Evolutionary conservation across 1,140 invertebrate genomes (phyloP).

Genomic region (Drosophila paulistorum): DNA sequence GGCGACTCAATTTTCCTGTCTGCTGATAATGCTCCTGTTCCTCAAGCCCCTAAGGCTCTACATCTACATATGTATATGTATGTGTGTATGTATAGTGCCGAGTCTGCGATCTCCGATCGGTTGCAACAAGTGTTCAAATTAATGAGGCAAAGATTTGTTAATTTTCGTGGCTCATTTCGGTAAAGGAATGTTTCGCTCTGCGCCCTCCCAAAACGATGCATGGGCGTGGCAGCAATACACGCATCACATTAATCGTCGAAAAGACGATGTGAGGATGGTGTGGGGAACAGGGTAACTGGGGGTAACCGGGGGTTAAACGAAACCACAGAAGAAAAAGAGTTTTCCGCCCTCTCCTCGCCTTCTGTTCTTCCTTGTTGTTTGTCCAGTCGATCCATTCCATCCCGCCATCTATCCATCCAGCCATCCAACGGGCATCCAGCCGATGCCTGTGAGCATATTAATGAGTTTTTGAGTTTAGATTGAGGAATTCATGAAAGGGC

Average conservation of each 20-base stretch:
- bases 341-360: slow-evolving; percentile 28
- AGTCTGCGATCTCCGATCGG: slow-evolving; percentile 28
- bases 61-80: no score
- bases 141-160: slow-evolving; percentile 79
- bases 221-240: slow-evolving; percentile 48
- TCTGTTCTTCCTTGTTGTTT: slow-evolving; percentile 39
- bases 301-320: not conserved
- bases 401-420: no score
- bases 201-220: not conserved
- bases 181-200: slow-evolving; percentile 20
- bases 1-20: slow-evolving; percentile 63
- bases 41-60: slow-evolving; percentile 1
- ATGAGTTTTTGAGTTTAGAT: slow-evolving; percentile 69
- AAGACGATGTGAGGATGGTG: slow-evolving; percentile 12
- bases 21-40: slow-evolving; percentile 13
- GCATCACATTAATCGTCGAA: slow-evolving; percentile 66
- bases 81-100: not conserved
- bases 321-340: slow-evolving; percentile 40
- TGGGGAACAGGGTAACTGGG: no score
- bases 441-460: slow-evolving; percentile 66
- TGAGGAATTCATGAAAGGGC: slow-evolving; percentile 63
- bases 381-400: slow-evolving; percentile 10
- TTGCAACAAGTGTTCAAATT: slow-evolving; percentile 73
- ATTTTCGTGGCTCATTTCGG: slow-evolving; percentile 73
- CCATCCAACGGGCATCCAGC: slow-evolving; percentile 3